Conservation (phyloP, 2,113 vertebrate species). For the Lamprotornis superbus region DNA sequence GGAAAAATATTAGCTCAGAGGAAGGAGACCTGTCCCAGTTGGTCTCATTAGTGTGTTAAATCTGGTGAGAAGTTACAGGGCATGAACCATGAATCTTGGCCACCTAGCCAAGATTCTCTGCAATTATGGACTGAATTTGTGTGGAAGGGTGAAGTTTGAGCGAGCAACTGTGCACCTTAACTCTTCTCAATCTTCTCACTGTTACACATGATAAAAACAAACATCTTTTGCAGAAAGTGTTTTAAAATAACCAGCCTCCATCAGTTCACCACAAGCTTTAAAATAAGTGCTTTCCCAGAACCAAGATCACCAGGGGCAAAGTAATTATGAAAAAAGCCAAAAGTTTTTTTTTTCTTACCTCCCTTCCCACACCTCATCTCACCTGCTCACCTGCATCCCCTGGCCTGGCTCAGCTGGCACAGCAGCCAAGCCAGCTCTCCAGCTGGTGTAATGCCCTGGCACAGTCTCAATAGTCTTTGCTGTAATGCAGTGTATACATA, state of each 20-base stretch:
- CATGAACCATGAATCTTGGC: background rate
- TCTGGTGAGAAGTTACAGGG: background rate
- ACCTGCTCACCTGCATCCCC: background rate
- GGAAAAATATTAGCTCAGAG: background rate
- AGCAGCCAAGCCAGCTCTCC: background rate
- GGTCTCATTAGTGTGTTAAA: background rate
- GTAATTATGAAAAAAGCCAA: background rate
- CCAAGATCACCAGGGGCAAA: background rate
- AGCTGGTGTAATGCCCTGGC: constrained; percentile 55
- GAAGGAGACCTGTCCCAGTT: background rate
- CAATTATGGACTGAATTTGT: background rate
- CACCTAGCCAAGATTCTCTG: background rate
- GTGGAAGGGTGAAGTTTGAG: background rate
- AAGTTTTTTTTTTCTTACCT: background rate
- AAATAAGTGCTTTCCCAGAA: background rate
- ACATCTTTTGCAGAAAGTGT: background rate
- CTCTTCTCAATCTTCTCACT: background rate
- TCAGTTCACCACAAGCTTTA: background rate
- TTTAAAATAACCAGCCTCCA: background rate
- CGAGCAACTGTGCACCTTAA: background rate
- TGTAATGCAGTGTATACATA: constrained; percentile 84
- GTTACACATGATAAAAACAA: background rate
- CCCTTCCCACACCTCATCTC: background rate
- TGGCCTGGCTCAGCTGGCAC: background rate
- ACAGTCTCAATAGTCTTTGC: constrained; percentile 71